Evolutionary conservation across 1,140 invertebrate species (phyloP).

Genomic region (Triops cancriformis): DNA sequence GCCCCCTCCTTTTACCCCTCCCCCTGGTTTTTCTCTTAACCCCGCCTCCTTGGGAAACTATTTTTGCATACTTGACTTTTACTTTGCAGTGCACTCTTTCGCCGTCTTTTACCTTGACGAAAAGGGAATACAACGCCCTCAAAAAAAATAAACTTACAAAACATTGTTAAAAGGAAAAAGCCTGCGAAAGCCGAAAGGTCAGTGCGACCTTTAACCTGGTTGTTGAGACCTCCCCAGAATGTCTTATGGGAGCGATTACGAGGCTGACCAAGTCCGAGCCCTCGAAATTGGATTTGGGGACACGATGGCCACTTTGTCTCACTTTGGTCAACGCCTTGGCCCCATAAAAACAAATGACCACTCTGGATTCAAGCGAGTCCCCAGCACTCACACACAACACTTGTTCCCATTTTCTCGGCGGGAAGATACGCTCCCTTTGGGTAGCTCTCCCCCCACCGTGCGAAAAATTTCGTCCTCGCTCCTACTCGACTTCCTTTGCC

Average conservation of each 20-base stretch:
- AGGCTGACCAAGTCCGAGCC: constrained; percentile 2
- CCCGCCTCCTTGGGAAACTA: background rate
- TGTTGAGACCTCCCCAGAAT: constrained; percentile 1
- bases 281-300: constrained; percentile 10
- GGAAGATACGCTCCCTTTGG: background rate
- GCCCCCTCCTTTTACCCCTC: background rate
- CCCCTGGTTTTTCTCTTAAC: background rate
- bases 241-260: constrained; percentile 12
- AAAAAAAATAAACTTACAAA: background rate
- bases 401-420: background rate
- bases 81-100: background rate
- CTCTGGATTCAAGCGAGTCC: constrained; percentile 3
- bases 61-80: constrained; percentile 1
- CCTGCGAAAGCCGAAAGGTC: background rate
- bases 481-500: background rate
- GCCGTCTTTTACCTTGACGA: background rate
- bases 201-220: background rate
- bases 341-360: constrained; percentile 9
- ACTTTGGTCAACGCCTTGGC: constrained; percentile 8
- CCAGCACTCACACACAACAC: background rate
- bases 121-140: background rate
- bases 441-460: background rate
- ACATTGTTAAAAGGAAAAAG: background rate
- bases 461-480: background rate
- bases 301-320: constrained; percentile 8